phyloP scores from a whole-genome alignment of 30 jellyfish, hydroid and myxozoan genomes.

The Haliclystus octoradiatus region DNA sequence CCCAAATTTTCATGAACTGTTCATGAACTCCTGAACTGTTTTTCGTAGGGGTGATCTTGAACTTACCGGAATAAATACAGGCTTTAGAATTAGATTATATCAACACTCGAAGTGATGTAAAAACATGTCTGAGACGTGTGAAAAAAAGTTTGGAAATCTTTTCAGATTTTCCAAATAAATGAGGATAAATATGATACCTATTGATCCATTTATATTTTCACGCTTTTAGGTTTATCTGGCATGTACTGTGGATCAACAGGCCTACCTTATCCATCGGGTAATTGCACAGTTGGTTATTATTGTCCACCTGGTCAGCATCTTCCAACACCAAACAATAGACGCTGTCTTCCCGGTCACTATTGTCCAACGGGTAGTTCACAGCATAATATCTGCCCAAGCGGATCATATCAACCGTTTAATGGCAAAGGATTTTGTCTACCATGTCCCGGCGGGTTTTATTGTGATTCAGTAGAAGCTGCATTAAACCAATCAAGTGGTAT shows the following conservation, averaged over 20 bases:
- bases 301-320: constrained; percentile 89
- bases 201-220: no score
- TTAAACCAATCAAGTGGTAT: constrained; percentile 66
- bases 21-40: no score
- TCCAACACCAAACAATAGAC: constrained; percentile 77
- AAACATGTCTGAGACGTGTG: no score
- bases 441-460: constrained; percentile 77
- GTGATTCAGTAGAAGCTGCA: constrained; percentile 87
- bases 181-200: no score
- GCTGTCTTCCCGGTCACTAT: constrained; percentile 90
- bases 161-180: no score
- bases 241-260: constrained; percentile 82
- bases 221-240: constrained; percentile 78
- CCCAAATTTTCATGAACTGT: no score
- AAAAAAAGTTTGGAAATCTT: no score
- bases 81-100: no score
- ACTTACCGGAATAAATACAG: no score
- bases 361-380: constrained; percentile 72
- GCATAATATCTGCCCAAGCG: constrained; percentile 80
- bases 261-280: constrained; percentile 78
- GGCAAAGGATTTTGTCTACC: constrained; percentile 73
- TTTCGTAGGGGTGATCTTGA: no score
- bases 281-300: constrained; percentile 82
- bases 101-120: no score
- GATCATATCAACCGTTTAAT: constrained; percentile 73